Base-by-base conservation (phyloP, 2,113 vertebrate genomes). In the Poeciliopsis occidentalis region DNA sequence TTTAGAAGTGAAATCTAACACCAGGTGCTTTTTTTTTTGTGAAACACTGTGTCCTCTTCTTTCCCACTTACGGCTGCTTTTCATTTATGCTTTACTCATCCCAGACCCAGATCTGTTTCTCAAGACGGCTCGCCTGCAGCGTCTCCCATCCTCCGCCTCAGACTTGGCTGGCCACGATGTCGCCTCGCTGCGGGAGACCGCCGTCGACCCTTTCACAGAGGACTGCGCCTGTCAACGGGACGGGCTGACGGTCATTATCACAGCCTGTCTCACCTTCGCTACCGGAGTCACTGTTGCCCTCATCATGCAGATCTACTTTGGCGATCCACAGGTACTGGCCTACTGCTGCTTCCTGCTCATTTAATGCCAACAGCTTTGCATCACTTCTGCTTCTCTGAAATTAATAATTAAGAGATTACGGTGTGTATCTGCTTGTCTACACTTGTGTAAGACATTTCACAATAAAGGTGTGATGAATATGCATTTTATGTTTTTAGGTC, bases 221-320 rank as follows among this genome's bases (percentile, higher is more conserved):
- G 96, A 96, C 70, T 99, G 98, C 84, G 96, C 95, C 64, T 99
- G 97, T 87, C 95, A 95, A 31, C 94, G 97, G 82, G 98, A 99
- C 0, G 96, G 97, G 57, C 94, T 99, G 68, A 99, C 97, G 0
- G 95, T 99, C 90, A 98, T 99, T 86, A 96, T 99, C 91, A 99
- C 97, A 0, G 97, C 98, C 84, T 98, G 97, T 85, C 95, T 99
- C 79, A 99, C 98, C 65, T 99, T 99, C 0, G 98, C 98, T 74
- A 97, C 92, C 0, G 98, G 96, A 0, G 97, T 99, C 88, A 99
- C 97, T 0, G 93, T 99, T 63, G 98, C 98, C 11, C 96, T 99
- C 41, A 94, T 99, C 82, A 96, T 99, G 95, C 98, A 99, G 93
- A 98, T 99, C 91, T 99, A 99, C 89, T 96, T 99, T 69, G 97